These are phyloP conservation scores for Myotis pilosus DNA, from an alignment of 2,797 vertebrate genomes.

Conservation along the genomic window DNA sequence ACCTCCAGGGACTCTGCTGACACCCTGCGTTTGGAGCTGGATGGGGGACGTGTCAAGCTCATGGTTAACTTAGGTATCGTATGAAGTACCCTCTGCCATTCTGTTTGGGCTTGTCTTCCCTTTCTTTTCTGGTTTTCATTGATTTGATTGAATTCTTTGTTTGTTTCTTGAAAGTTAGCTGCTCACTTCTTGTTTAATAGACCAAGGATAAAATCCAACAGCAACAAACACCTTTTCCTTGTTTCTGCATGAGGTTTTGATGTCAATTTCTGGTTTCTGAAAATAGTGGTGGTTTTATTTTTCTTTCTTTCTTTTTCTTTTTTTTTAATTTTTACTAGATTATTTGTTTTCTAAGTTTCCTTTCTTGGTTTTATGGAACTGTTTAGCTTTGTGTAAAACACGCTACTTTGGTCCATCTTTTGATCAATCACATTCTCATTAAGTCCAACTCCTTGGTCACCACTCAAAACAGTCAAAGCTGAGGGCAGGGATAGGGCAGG, in stretches of 20 bases:
- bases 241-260: slow-evolving; percentile 86
- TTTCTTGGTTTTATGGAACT: slow-evolving; percentile 86
- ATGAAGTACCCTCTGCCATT: slow-evolving; percentile 79
- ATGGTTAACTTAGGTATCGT: slow-evolving; percentile 99
- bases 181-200: slow-evolving; percentile 77
- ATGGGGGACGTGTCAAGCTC: slow-evolving; percentile 95
- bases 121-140: slow-evolving; percentile 77
- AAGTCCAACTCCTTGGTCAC: slow-evolving; percentile 67
- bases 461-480: slow-evolving; percentile 85
- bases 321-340: slow-evolving; percentile 60
- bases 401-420: slow-evolving; percentile 91
- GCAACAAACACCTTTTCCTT: slow-evolving; percentile 79
- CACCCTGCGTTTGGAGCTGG: slow-evolving; percentile 94
- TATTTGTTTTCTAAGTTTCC: slow-evolving; percentile 86
- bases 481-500: not conserved
- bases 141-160: slow-evolving; percentile 81
- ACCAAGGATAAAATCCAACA: slow-evolving; percentile 74
- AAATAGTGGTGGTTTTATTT: slow-evolving; percentile 75
- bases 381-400: slow-evolving; percentile 88
- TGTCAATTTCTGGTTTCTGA: slow-evolving; percentile 83
- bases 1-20: slow-evolving; percentile 96
- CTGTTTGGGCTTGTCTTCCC: slow-evolving; percentile 84
- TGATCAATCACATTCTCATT: slow-evolving; percentile 87
- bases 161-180: slow-evolving; percentile 80
- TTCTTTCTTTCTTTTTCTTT: slow-evolving; percentile 72